Conservation (phyloP, 2,797 vertebrate genomes). For the Mus spretus region DNA sequence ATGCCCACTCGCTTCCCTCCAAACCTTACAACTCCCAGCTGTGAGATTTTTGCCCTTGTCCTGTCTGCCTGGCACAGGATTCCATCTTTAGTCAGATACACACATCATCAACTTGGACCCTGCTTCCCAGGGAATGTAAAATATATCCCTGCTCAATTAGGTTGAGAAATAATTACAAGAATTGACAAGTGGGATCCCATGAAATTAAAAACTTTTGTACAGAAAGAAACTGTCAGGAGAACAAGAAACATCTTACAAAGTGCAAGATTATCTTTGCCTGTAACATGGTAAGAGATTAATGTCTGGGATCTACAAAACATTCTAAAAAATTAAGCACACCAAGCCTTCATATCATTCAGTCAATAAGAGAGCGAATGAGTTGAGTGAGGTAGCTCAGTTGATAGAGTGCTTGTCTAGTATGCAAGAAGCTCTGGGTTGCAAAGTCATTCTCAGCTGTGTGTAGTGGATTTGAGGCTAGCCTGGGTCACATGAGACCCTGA, state of each 20-base stretch:
- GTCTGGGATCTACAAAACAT: neutral
- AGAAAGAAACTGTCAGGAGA: neutral
- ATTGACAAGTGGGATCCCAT: neutral
- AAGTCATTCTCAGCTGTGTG: neutral
- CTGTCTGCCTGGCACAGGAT: neutral
- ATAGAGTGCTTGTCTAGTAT: neutral
- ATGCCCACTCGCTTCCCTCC: neutral
- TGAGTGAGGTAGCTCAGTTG: neutral
- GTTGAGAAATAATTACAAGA: neutral
- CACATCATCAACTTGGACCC: neutral
- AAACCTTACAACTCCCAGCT: neutral
- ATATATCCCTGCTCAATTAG: neutral
- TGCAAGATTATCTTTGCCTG: neutral
- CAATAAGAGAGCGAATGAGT: neutral
- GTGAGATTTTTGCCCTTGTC: neutral
- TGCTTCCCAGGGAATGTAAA: neutral
- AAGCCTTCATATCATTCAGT: neutral
- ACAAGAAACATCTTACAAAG: neutral
- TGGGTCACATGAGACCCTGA: neutral
- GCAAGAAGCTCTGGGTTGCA: neutral
- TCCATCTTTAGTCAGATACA: neutral
- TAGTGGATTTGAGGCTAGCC: neutral
- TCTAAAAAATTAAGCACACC: neutral
- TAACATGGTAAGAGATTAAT: neutral
- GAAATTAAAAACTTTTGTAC: neutral